phyloP scores from a whole-genome alignment of 2,888 invertebrate genomes.

The Caenorhabditis auriculariae region DNA sequence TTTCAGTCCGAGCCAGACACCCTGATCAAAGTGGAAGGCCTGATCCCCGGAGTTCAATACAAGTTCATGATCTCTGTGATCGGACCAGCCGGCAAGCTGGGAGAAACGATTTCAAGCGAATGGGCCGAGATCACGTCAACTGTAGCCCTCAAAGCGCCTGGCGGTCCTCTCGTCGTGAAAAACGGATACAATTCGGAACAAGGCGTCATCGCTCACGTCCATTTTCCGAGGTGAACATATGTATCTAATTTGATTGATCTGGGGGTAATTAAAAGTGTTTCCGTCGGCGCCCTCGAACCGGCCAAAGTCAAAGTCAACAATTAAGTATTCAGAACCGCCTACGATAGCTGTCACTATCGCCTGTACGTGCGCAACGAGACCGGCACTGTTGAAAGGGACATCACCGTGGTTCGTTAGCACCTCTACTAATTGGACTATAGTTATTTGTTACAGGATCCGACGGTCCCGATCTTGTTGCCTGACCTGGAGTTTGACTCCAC shows the following conservation, averaged over 20 bases:
- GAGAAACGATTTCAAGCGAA: conserved; percentile 46
- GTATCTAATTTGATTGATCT: too few species aligned
- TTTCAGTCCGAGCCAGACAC: conserved; percentile 51
- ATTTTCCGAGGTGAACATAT: conserved; percentile 34
- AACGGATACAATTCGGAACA: conserved; percentile 52
- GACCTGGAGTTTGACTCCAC: conserved; percentile 46
- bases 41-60: conserved; percentile 59
- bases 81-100: conserved; percentile 52
- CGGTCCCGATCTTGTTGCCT: conserved; percentile 27
- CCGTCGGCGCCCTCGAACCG: too few species aligned
- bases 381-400: conserved; percentile 14
- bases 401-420: conserved; percentile 17
- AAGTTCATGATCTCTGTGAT: conserved; percentile 53
- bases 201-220: conserved; percentile 46
- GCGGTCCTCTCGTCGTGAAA: conserved; percentile 36
- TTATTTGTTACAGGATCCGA: conserved; percentile 26
- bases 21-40: conserved; percentile 50
- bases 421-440: neutral
- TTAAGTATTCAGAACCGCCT: conserved; percentile 26
- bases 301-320: too few species aligned
- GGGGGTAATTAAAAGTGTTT: too few species aligned
- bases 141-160: conserved; percentile 14
- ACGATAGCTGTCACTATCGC: conserved; percentile 39
- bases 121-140: conserved; percentile 45
- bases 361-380: conserved; percentile 35